These are phyloP conservation scores for Cephus spinipes DNA, from an alignment of 2,888 invertebrate species.

Conservation along the genomic window DNA sequence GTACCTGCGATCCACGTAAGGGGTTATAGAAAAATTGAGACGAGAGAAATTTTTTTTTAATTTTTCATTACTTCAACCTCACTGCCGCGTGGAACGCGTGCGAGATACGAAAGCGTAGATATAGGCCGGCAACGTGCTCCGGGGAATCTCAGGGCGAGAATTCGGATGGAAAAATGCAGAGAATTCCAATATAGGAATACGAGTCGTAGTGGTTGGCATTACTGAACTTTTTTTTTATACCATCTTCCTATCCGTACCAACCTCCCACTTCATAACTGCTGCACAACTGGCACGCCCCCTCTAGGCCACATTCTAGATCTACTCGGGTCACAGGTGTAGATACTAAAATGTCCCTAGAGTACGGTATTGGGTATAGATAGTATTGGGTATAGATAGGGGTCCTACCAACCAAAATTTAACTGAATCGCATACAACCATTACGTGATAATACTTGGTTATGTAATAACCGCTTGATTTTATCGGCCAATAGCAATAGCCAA, in stretches of 20 bases:
- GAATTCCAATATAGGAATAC: constrained; percentile 42
- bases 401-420: neutral
- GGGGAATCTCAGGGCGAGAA: constrained; percentile 12
- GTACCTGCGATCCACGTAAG: neutral
- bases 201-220: neutral
- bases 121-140: neutral
- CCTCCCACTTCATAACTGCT: neutral
- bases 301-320: neutral
- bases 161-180: constrained; percentile 33
- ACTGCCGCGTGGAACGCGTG: neutral
- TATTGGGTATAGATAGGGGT: neutral
- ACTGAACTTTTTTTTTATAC: neutral
- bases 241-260: neutral
- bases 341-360: neutral
- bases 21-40: neutral
- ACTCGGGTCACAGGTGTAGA: neutral
- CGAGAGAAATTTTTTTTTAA: constrained; percentile 1
- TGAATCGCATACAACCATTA: neutral
- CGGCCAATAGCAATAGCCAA: neutral
- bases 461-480: neutral
- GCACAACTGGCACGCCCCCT: neutral
- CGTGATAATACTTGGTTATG: neutral
- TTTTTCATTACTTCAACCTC: neutral
- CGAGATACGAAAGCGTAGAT: neutral
- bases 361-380: neutral